A percentile compares a stretch with the other conserved stretches of the same genome.
phyloP scores from a whole-genome alignment of 2,797 vertebrate species.

The Phrynocephalus vlangalii region DNA sequence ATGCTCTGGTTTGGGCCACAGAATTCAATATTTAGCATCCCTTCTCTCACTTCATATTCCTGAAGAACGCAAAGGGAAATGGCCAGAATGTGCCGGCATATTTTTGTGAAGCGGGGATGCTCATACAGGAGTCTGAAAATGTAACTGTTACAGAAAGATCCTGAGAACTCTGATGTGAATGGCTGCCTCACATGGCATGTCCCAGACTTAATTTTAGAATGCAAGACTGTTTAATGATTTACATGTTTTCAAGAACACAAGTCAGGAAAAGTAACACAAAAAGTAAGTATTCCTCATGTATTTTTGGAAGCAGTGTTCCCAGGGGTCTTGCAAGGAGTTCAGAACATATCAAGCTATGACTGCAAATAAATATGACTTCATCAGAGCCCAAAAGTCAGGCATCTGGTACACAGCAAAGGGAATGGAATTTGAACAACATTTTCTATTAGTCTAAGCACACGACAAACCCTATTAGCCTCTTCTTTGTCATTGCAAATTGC shows the following conservation, averaged over 20 bases:
- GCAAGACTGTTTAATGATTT: neutral
- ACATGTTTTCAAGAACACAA: neutral
- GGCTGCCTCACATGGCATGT: neutral
- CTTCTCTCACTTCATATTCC: neutral
- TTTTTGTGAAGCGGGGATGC: neutral
- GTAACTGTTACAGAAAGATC: neutral
- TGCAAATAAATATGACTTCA: neutral
- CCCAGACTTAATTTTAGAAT: neutral
- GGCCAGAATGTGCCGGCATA: neutral
- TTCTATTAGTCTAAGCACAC: slow-evolving; percentile 32
- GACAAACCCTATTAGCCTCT: rapidly evolving
- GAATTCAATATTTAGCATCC: neutral
- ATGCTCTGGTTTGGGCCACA: neutral
- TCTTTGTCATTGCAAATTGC: slow-evolving; percentile 15
- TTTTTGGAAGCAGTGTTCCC: neutral
- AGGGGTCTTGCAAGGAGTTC: neutral
- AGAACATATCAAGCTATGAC: neutral
- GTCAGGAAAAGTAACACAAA: neutral
- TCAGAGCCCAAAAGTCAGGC: neutral
- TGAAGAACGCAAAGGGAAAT: neutral
- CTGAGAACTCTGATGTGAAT: neutral
- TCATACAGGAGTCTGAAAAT: neutral
- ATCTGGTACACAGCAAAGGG: neutral
- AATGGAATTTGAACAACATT: neutral
- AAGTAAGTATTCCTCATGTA: neutral